Evolutionary conservation across 2,113 vertebrate genomes (phyloP).

Genomic region (Poeciliopsis turrubarensis): DNA sequence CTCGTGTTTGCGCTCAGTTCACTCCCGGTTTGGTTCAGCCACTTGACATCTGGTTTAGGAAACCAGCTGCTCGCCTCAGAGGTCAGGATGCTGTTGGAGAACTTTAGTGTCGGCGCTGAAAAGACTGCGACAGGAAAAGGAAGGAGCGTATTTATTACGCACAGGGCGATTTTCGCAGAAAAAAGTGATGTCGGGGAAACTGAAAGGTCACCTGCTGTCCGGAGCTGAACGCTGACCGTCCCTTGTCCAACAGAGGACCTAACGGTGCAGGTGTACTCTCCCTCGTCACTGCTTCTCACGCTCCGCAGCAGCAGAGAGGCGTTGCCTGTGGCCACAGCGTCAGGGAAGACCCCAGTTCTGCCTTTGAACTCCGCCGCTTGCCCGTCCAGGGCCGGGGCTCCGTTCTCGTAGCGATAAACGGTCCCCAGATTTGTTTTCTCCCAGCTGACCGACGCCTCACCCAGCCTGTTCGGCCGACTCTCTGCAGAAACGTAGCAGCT

Average conservation of each 20-base stretch:
- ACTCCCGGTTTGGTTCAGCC: slow-evolving; percentile 9
- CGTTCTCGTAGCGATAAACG: slow-evolving; percentile 42
- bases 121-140: slow-evolving; percentile 44
- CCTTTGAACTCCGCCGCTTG: slow-evolving; percentile 51
- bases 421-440: slow-evolving; percentile 18
- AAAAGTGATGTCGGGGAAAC: neutral
- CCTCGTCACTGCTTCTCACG: slow-evolving; percentile 32
- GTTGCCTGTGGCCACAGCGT: slow-evolving; percentile 38
- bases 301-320: slow-evolving; percentile 60
- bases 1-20: slow-evolving; percentile 13
- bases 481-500: slow-evolving; percentile 48
- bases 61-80: slow-evolving; percentile 50
- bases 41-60: slow-evolving; percentile 48
- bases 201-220: slow-evolving; percentile 57
- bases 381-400: neutral
- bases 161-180: neutral
- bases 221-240: slow-evolving; percentile 43
- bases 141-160: neutral
- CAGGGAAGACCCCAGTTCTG: slow-evolving; percentile 43
- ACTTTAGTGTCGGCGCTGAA: slow-evolving; percentile 38
- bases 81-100: neutral
- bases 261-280: slow-evolving; percentile 64
- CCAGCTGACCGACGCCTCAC: slow-evolving; percentile 51
- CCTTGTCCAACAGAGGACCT: slow-evolving; percentile 23
- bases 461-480: neutral